Base-by-base conservation (phyloP, 2,797 vertebrate species). In the Typhlichthys subterraneus region DNA sequence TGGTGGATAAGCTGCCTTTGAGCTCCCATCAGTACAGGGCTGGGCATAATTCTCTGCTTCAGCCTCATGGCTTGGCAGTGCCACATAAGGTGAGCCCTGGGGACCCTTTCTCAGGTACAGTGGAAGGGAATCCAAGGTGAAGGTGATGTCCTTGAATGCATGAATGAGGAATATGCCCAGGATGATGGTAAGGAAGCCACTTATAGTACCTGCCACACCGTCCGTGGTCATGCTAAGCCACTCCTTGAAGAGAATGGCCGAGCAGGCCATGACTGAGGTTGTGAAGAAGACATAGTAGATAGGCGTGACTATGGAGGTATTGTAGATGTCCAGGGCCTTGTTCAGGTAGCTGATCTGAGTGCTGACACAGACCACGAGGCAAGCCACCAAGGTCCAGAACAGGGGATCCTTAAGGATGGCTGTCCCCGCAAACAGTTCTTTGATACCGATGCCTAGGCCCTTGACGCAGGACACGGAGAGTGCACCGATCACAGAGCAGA, bases 231-330 rank as follows among this genome's bases (percentile, higher is more conserved):
- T 93, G 2, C 89, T 79, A 66, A 94, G 76, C 94, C 94, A 95
- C 75, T 96, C 94, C 66, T 95, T 95, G 79, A 96, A 96, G 54
- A 95, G 90, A 71, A 96, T 94, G 52, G 93, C 93, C 0, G 94
- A 96, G 82, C 93, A 96, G 29, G 55, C 88, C 91, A 94, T 94
- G 59, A 96, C 92, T 0, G 93, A 91, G 0, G 91, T 94, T 75
- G 93, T 95, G 86, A 95, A 96, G 81, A 96, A 93, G 77, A 95
- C 93, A 0, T 96, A 95, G 78, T 95, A 95, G 72, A 94, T 84
- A 3, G 94, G 93, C 0, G 93, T 94, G 67, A 96, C 91, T 46
- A 94, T 80, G 0, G 93, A 96, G 0, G 92, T 94, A 81, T 89
- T 94, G 79, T 91, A 96, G 76, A 94, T 93, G 82, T 94, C 94